Conservation (phyloP, 1,140 invertebrate species). For the Chrysoperla carnea region DNA sequence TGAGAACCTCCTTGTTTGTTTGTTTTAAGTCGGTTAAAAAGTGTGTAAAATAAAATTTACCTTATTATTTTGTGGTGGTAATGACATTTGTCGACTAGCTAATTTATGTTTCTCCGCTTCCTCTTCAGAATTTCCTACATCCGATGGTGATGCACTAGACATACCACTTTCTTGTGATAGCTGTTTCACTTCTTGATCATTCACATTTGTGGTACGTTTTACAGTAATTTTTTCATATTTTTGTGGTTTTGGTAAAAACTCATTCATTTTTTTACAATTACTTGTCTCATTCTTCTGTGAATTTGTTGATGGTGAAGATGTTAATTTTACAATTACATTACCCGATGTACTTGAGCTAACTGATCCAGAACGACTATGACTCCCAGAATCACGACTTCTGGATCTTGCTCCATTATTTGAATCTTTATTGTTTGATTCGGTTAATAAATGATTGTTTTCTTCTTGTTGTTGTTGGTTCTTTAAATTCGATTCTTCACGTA, state of each 20-base stretch:
- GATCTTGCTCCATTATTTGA: slow-evolving; percentile 19
- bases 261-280: slow-evolving; percentile 12
- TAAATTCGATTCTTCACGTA: slow-evolving; percentile 31
- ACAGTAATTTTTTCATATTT: slow-evolving; percentile 11
- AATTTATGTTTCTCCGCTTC: slow-evolving; percentile 18
- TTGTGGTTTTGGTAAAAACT: slow-evolving; percentile 16
- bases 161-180: slow-evolving; percentile 11
- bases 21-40: no score
- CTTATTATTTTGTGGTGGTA: slow-evolving; percentile 11
- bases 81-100: slow-evolving; percentile 14
- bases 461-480: slow-evolving; percentile 1
- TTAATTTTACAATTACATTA: slow-evolving; percentile 18
- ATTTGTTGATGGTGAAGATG: slow-evolving; percentile 7
- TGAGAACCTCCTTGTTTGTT: no score
- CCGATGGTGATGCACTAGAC: slow-evolving; percentile 16
- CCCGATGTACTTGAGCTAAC: slow-evolving; percentile 28
- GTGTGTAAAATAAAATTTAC: no score
- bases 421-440: background rate
- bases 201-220: slow-evolving; percentile 8
- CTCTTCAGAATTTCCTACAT: slow-evolving; percentile 18
- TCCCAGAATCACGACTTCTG: slow-evolving; percentile 39
- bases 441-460: background rate
- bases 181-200: background rate
- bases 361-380: slow-evolving; percentile 43
- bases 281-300: slow-evolving; percentile 2